These are phyloP conservation scores for Dascillus cervinus DNA, from an alignment of 2,888 invertebrate species.

Conservation along the genomic window DNA sequence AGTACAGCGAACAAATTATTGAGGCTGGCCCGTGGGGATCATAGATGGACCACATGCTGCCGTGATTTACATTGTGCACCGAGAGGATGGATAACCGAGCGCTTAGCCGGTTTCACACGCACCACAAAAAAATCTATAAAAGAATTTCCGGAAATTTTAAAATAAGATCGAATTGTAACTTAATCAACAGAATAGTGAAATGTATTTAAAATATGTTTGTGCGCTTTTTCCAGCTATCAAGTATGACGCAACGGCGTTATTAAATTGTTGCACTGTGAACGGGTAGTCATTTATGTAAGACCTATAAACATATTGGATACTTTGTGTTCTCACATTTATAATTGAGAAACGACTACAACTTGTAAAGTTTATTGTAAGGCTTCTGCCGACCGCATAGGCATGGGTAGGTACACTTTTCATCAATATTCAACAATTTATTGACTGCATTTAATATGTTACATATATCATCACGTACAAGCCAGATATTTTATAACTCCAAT, in stretches of 20 bases:
- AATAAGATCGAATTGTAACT: background rate
- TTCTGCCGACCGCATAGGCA: constrained; percentile 32
- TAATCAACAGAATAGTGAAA: background rate
- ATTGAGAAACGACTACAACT: constrained; percentile 37
- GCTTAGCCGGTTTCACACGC: constrained; percentile 18
- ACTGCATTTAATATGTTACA: constrained; percentile 24
- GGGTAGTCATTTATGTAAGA: constrained; percentile 19
- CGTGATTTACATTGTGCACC: constrained; percentile 36
- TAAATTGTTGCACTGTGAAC: constrained; percentile 21
- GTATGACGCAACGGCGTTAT: too few species aligned
- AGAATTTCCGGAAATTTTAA: constrained; percentile 1
- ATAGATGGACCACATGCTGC: constrained; percentile 37
- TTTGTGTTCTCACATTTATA: constrained; percentile 37
- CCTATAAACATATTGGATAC: constrained; percentile 27
- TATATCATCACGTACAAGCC: constrained; percentile 19
- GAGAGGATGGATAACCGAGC: constrained; percentile 23
- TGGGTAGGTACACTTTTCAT: constrained; percentile 27
- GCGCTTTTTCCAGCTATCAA: background rate
- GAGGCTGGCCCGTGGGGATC: constrained; percentile 29
- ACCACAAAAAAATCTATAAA: constrained; percentile 3
- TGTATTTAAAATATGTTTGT: constrained; percentile 1
- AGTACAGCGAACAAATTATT: constrained; percentile 33
- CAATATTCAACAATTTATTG: constrained; percentile 32
- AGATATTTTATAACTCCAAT: constrained; percentile 16
- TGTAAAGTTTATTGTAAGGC: constrained; percentile 38